Percentiles rank a stretch among this genome's conserved stretches.
Conservation (phyloP, 1,140 invertebrate genomes). For the Atta cephalotes region DNA sequence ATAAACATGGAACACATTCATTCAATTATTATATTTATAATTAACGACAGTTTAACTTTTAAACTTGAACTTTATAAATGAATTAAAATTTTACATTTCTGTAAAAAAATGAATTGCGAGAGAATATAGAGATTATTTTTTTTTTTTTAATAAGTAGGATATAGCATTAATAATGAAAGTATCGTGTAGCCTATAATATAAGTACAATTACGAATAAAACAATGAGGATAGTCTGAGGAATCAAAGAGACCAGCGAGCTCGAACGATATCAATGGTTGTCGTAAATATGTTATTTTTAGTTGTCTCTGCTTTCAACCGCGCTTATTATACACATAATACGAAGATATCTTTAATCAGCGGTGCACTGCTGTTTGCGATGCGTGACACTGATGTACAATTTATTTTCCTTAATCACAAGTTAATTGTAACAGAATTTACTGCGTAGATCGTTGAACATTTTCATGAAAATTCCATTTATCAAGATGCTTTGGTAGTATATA, state of each 20-base stretch:
- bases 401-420: slow-evolving; percentile 27
- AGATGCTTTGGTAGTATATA: not conserved
- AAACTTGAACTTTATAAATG: not conserved
- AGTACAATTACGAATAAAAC: slow-evolving; percentile 18
- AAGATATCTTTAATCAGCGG: slow-evolving; percentile 71
- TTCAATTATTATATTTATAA: not conserved
- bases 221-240: slow-evolving; percentile 1
- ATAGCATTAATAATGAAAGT: slow-evolving; percentile 6
- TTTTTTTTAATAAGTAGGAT: too few relatives aligned
- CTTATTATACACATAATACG: slow-evolving; percentile 52
- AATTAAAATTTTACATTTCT: not conserved
- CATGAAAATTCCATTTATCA: not conserved
- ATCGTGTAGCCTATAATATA: not conserved
- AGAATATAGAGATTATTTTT: not conserved
- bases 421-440: slow-evolving; percentile 1
- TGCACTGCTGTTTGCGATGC: slow-evolving; percentile 62
- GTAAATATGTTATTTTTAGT: slow-evolving; percentile 78
- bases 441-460: not conserved
- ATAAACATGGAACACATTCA: not conserved
- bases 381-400: slow-evolving; percentile 66
- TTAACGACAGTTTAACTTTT: not conserved
- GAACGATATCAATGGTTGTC: slow-evolving; percentile 71
- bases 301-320: slow-evolving; percentile 50
- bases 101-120: not conserved
- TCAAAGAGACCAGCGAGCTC: slow-evolving; percentile 4